Conservation (phyloP, 2,888 invertebrate species). For the Lepidocyrtinus sp. region DNA sequence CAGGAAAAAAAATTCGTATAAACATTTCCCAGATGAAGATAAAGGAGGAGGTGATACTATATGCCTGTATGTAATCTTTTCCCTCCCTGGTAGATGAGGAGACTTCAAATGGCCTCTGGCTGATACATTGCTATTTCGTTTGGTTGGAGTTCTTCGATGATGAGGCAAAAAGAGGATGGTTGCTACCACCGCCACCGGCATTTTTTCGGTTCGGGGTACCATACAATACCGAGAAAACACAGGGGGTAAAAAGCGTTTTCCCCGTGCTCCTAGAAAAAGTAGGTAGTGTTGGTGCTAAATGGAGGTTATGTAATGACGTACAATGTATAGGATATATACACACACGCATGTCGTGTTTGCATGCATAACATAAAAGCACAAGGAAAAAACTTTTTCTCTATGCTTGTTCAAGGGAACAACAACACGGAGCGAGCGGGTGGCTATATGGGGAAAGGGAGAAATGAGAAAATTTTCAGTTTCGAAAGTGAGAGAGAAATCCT, state of each 20-base stretch:
- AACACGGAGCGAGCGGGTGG: conserved; percentile 19
- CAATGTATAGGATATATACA: background rate
- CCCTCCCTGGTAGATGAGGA: conserved; percentile 47
- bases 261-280: conserved; percentile 8
- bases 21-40: background rate
- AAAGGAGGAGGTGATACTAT: conserved; percentile 1
- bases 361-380: conserved; percentile 5
- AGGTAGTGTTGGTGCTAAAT: background rate
- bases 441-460: conserved; percentile 20
- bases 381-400: conserved; percentile 25
- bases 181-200: background rate
- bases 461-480: conserved; percentile 45
- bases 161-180: background rate
- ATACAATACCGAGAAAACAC: background rate
- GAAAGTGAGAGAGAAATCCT: conserved; percentile 44
- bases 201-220: background rate
- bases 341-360: background rate
- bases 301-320: background rate
- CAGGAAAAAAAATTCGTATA: background rate
- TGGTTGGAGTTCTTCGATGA: conserved; percentile 29
- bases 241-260: background rate
- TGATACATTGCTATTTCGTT: conserved; percentile 58
- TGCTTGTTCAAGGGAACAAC: conserved; percentile 43
- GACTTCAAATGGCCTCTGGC: conserved; percentile 24
- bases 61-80: conserved; percentile 48